Base-by-base conservation (phyloP, 2,888 invertebrate species). In the Latheticus oryzae region DNA sequence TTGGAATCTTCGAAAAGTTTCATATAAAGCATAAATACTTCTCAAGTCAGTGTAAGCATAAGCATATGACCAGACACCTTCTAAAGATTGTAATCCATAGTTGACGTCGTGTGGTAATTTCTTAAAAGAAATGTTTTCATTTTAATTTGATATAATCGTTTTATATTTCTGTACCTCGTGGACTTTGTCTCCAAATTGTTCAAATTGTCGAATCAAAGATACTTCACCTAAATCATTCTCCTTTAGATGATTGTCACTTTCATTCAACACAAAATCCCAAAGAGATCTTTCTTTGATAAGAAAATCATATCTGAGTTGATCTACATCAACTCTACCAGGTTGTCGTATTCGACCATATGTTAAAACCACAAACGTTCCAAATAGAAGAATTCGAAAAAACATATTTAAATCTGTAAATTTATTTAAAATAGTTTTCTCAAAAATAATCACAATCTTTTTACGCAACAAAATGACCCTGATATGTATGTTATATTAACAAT, bases 1-100 rank as follows among this genome's bases (percentile, higher is more conserved):
- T 62, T 86, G 83, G 74, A 86, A 86, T 64, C 84, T 80, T 52
- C 87, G 78, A 73, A 88, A 91, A 33, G 83, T 84, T 60, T 83
- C 84, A 73, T 90, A 91, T 45, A 89, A 75, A 0, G 85, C 85
- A 60, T 87, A 85, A 17, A 92, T 80, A 9, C 83, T 78, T 33
- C 83, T 79, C 66, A 89, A 73, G 71, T 88, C 87, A 19, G 83
- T 80, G 55, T 85, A 81, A 1, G 86, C 80, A 48, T 83, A 80
- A 21, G 80, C 82, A 87, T 90, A 90, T 58, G 87, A 77, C 84
- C 88, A 89, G 3, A 84, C 79, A 24, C 76, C 75, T 45, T 80
- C 77, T 33, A 79, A 28, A 4, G 48, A 11, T 37, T 66, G 64
- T 47, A 71, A 43, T 8, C 68, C 69, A 40, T 64, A 62, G 5